Conservation (phyloP, 30 jellyfish, hydroid and myxozoan genomes). For the Morbakka virulenta region DNA sequence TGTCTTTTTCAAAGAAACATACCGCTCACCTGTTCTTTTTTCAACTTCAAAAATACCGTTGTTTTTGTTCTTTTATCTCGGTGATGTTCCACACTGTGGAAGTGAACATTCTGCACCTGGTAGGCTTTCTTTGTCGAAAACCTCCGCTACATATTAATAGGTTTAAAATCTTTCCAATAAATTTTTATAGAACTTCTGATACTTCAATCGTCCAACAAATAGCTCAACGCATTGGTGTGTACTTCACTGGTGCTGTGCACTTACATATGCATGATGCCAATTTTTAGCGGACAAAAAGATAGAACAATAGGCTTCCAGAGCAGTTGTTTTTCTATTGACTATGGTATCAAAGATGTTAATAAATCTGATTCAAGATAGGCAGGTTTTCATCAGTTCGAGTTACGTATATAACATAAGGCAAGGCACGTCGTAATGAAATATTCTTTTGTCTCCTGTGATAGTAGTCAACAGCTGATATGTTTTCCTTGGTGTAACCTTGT, state of each 20-base stretch:
- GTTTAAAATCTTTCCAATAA: no score
- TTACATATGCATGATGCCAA: constrained; percentile 39
- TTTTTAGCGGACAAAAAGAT: constrained; percentile 30
- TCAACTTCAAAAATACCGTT: constrained; percentile 20
- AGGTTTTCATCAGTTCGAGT: no score
- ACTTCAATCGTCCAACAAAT: neutral
- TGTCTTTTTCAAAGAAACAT: constrained; percentile 35
- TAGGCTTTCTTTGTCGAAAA: neutral
- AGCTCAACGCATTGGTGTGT: constrained; percentile 19
- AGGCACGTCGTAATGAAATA: no score
- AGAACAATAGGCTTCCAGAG: constrained; percentile 44
- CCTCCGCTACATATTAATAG: neutral
- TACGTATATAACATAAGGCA: no score
- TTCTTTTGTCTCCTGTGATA: no score
- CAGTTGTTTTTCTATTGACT: constrained; percentile 43
- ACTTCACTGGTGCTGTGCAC: constrained; percentile 33
- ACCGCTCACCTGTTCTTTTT: constrained; percentile 29
- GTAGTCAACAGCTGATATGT: no score
- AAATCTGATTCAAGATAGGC: no score
- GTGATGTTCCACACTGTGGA: constrained; percentile 44
- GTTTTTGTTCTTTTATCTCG: constrained; percentile 29
- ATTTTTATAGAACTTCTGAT: no score
- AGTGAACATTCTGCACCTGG: constrained; percentile 42
- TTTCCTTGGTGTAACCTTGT: no score
- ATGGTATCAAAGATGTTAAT: no score